These are phyloP conservation scores for Danaus plexippus DNA, from an alignment of 1,140 invertebrate genomes.

Conservation along the genomic window DNA sequence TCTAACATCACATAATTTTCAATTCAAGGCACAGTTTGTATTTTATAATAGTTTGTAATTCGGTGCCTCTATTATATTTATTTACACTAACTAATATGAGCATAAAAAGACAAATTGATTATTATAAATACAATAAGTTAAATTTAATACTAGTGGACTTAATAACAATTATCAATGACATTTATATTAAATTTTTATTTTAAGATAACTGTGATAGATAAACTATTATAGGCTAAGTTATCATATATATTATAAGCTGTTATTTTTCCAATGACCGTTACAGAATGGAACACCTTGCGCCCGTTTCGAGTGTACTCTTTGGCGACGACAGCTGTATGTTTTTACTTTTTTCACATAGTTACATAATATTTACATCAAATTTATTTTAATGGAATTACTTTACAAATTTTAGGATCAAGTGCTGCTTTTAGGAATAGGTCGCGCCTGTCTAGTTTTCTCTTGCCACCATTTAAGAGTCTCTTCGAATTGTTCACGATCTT, in stretches of 20 bases:
- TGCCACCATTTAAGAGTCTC: constrained; percentile 69
- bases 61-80: constrained; percentile 35
- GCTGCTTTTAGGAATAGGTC: constrained; percentile 36
- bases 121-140: constrained; percentile 4
- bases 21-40: constrained; percentile 45
- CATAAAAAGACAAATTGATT: too few species aligned
- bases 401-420: constrained; percentile 29
- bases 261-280: constrained; percentile 51
- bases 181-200: not conserved
- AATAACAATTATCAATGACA: constrained; percentile 3
- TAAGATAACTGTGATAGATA: too few species aligned
- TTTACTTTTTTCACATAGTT: constrained; percentile 27
- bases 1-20: constrained; percentile 59
- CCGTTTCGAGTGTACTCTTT: constrained; percentile 52
- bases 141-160: not conserved
- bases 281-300: constrained; percentile 51
- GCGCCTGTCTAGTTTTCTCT: constrained; percentile 58
- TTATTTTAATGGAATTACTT: constrained; percentile 30
- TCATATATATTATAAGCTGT: constrained; percentile 16
- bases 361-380: constrained; percentile 36
- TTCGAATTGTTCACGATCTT: constrained; percentile 63
- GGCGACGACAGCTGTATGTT: constrained; percentile 65
- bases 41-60: constrained; percentile 31
- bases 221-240: too few species aligned
- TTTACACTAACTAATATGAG: constrained; percentile 21